These are phyloP conservation scores for human (Homo sapiens) DNA, from an alignment of 2,113 vertebrate genomes.

Conservation along the genomic window DNA sequence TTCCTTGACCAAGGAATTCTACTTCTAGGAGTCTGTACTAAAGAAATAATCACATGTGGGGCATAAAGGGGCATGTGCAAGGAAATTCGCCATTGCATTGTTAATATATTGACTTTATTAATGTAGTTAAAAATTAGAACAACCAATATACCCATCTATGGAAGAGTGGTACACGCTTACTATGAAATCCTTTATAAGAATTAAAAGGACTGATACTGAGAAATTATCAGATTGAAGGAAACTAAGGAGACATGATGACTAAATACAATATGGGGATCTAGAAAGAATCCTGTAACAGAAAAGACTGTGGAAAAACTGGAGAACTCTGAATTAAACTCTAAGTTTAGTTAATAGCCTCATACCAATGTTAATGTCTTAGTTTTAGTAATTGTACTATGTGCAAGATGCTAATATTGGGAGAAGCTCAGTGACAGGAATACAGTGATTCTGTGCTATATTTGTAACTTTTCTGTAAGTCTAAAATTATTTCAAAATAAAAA, in stretches of 20 bases:
- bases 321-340: constrained; percentile 13
- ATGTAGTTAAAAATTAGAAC: not conserved
- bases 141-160: not conserved
- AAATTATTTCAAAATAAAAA: constrained; percentile 48
- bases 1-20: constrained; percentile 38
- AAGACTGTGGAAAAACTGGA: not conserved
- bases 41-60: constrained; percentile 6
- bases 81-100: not conserved
- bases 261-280: not conserved
- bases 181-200: not conserved
- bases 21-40: not conserved
- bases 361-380: constrained; percentile 1
- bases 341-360: not conserved
- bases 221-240: not conserved
- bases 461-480: not conserved
- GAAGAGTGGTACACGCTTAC: not conserved
- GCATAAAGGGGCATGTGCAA: not conserved
- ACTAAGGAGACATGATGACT: not conserved
- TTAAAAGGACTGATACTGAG: not conserved
- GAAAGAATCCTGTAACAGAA: not conserved
- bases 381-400: not conserved
- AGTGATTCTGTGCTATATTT: not conserved
- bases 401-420: not conserved
- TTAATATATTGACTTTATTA: not conserved
- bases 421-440: not conserved